phyloP scores from a whole-genome alignment of 2,888 invertebrate genomes.

The Lacanobia oleracea region DNA sequence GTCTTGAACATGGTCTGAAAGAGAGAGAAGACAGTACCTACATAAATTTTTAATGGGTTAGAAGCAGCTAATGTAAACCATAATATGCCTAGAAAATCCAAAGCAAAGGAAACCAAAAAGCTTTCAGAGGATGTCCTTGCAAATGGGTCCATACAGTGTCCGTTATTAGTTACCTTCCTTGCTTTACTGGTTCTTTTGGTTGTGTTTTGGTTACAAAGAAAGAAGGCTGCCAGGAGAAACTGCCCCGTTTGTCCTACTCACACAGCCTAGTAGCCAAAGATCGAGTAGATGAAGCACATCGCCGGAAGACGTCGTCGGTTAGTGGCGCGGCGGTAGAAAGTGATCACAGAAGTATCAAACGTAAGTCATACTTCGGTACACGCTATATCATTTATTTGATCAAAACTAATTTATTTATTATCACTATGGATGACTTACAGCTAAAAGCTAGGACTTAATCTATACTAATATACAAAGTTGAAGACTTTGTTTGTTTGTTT shows the following conservation, averaged over 20 bases:
- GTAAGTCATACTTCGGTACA: neutral
- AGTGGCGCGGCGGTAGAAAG: neutral
- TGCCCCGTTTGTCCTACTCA: no score
- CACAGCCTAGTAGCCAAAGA: neutral
- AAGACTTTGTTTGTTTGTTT: no score
- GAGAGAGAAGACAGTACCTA: no score
- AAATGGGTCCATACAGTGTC: neutral
- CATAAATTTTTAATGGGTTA: neutral
- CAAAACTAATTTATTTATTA: no score
- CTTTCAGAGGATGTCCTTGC: neutral
- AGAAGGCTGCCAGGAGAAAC: neutral
- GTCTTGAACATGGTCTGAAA: neutral
- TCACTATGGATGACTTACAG: no score
- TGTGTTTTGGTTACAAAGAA: conserved; percentile 7
- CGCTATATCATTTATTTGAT: no score
- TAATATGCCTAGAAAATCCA: neutral
- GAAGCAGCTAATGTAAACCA: neutral
- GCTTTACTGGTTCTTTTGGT: conserved; percentile 5
- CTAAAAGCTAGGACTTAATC: no score
- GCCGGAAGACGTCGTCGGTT: neutral
- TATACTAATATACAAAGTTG: no score
- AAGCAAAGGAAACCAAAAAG: neutral
- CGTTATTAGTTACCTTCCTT: neutral
- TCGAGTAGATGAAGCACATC: conserved; percentile 2
- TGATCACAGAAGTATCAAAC: no score